phyloP scores from a whole-genome alignment of 2,113 vertebrate genomes.

The Larimichthys crocea region DNA sequence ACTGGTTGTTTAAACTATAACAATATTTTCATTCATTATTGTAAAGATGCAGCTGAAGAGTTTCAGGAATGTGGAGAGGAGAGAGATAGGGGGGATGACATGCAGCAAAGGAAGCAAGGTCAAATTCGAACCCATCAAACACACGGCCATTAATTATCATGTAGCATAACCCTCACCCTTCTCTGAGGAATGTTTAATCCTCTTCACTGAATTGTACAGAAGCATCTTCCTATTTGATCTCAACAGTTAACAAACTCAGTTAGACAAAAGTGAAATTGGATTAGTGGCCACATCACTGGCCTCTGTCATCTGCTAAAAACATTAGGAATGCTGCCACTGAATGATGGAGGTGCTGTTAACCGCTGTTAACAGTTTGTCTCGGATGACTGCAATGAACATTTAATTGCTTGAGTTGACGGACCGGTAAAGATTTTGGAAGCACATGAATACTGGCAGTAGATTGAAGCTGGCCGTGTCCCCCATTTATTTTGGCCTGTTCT shows the following conservation, averaged over 20 bases:
- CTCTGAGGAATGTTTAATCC: constrained; percentile 1
- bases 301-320: constrained; percentile 45
- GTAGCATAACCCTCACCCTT: not conserved
- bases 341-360: constrained; percentile 38
- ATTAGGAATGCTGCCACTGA: constrained; percentile 38
- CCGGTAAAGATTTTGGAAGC: constrained; percentile 36
- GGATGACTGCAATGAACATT: constrained; percentile 30
- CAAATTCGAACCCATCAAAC: no score
- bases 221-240: constrained; percentile 12
- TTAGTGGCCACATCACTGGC: constrained; percentile 33
- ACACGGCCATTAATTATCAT: not conserved
- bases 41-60: no score
- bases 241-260: constrained; percentile 12
- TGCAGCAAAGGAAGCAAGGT: no score
- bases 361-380: constrained; percentile 9
- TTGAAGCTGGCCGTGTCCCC: constrained; percentile 8
- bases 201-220: not conserved
- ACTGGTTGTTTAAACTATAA: not conserved
- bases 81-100: no score
- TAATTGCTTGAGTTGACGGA: constrained; percentile 38
- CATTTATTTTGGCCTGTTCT: not conserved
- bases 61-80: no score
- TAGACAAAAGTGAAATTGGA: constrained; percentile 46
- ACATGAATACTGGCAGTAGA: constrained; percentile 18
- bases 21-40: not conserved